Evolutionary conservation across 2,797 vertebrate species (phyloP).

Genomic region (Sebastiscus albofasciatus): DNA sequence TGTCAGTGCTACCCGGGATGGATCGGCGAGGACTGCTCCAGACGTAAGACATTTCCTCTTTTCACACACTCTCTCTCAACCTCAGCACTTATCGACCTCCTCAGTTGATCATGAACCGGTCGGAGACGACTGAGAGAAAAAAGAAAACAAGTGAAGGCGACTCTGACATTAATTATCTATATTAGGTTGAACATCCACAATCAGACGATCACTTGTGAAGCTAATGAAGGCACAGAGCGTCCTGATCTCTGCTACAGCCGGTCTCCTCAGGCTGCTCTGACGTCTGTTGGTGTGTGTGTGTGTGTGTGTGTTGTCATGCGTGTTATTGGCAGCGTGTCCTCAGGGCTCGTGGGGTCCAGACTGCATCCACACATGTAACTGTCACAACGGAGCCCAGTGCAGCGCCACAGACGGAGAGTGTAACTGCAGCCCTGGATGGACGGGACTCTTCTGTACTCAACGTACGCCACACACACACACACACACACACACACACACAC

Average conservation of each 20-base stretch:
- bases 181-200: neutral
- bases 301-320: neutral
- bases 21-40: conserved; percentile 93
- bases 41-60: conserved; percentile 78
- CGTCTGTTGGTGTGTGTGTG: neutral
- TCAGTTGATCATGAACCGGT: neutral
- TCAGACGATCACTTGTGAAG: conserved; percentile 6
- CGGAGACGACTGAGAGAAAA: neutral
- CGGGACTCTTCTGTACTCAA: conserved; percentile 90
- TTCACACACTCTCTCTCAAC: neutral
- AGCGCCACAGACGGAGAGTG: conserved; percentile 89
- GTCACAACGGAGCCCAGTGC: conserved; percentile 92
- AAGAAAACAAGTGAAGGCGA: neutral
- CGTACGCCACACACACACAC: conserved; percentile 66
- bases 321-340: conserved; percentile 83
- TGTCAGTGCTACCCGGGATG: conserved; percentile 97
- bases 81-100: neutral
- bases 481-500: conserved; percentile 22
- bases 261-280: conserved; percentile 1
- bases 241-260: neutral
- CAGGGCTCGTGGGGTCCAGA: conserved; percentile 90
- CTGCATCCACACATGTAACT: conserved; percentile 91
- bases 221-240: conserved; percentile 26
- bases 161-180: conserved; percentile 18
- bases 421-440: conserved; percentile 89